Conservation (phyloP, 92 coral and sea anemone species). For the Scolanthus callimorphus region DNA sequence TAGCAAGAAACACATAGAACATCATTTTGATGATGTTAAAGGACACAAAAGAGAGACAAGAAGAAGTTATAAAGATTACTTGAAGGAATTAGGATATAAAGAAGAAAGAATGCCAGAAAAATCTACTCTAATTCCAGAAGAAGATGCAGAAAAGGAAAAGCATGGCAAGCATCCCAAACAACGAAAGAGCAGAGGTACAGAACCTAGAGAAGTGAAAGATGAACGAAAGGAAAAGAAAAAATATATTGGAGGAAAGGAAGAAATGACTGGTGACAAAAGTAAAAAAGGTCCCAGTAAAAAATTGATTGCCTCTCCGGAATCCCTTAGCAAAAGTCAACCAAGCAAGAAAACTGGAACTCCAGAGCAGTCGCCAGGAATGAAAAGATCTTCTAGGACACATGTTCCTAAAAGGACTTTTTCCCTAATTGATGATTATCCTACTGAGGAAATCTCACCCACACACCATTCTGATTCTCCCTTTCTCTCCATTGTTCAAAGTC, state of each 20-base stretch:
- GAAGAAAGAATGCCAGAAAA: not conserved
- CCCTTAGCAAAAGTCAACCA: not conserved
- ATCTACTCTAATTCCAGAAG: not conserved
- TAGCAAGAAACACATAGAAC: not conserved
- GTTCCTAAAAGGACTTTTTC: constrained; percentile 77
- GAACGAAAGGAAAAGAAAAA: not conserved
- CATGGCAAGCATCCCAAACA: not conserved
- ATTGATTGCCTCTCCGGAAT: not conserved
- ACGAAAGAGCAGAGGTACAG: not conserved
- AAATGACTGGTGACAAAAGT: not conserved
- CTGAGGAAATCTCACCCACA: not conserved
- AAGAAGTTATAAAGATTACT: constrained; percentile 61
- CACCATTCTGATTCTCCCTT: not conserved
- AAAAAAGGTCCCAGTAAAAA: not conserved
- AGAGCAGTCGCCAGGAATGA: constrained; percentile 45
- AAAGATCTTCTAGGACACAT: constrained; percentile 79
- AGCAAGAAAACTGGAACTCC: not conserved
- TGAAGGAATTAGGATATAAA: constrained; percentile 43
- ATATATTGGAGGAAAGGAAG: not conserved
- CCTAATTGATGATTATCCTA: constrained; percentile 37
- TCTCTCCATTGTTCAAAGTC: too few relatives aligned
- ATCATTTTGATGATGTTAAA: not conserved
- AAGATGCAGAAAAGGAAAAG: not conserved
- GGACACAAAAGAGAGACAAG: constrained; percentile 73
- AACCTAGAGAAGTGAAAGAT: not conserved